Evolutionary conservation across 1,140 invertebrate genomes (phyloP), one percentile per base, ranked within the genome.

Genomic region (Zaprionus vittiger): DNA sequence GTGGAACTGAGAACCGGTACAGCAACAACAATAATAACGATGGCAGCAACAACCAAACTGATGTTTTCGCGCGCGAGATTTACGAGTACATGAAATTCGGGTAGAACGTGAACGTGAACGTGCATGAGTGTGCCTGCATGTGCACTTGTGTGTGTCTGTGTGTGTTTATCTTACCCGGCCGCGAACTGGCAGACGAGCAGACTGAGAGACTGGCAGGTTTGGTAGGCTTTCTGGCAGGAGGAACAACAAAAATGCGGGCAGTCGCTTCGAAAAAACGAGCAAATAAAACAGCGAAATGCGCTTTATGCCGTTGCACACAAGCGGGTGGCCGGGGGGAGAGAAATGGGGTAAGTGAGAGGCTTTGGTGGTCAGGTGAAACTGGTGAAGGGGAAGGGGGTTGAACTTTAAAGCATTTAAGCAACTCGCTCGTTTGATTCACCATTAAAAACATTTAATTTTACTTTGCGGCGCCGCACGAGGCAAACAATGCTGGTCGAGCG

Each of bases 21-120:
- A 77, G 62, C 67, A 83, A 56, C 62, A 49, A 34, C 28, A 57
- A 15, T 6, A 37, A 22, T 20, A 38, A 57, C 71, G 81, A 79
- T 71, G 85, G 59, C 67, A 24, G 67, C 38, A 41, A 34, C 34
- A 37, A 56, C 60, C 60, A 79, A 84, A 81, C 84, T 87, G 84
- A 89, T 89, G 84, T 87, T 87, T 87, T 89, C 84, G 80, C 80
- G 80, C 77, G 78, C 84, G 81, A 87, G 84, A 87, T 87, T 87
- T 87, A 87, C 84, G 84, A 89, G 80, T 75, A 69, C 78, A 85
- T 87, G 74, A 81, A 84, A 84, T 89, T 87, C 56, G 84, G 72
- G 64, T 77, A 80, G 69, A 86, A 80, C 80, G 83, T 79, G 89
- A 89, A 89, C 84, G 83, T 81, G 89, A 89, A 89, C 84, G 84